These are phyloP conservation scores for Lycaena phlaeas DNA, from an alignment of 2,888 invertebrate genomes.

Conservation along the genomic window DNA sequence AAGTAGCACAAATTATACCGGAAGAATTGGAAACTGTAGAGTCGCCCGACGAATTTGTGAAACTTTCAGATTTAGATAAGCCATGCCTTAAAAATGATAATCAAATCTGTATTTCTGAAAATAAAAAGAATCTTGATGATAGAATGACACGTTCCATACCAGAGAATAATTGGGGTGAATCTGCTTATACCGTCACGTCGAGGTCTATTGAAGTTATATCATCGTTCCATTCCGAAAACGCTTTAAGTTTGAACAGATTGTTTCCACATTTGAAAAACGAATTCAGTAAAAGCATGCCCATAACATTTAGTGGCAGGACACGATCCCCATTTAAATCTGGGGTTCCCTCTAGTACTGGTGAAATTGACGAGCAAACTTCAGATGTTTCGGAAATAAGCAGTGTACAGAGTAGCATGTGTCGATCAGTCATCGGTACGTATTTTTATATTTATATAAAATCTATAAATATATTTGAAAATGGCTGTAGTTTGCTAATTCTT, in stretches of 20 bases:
- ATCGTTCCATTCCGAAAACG: constrained; percentile 72
- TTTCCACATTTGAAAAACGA: constrained; percentile 75
- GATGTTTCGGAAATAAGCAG: constrained; percentile 72
- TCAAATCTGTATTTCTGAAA: constrained; percentile 21
- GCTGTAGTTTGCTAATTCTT: no score
- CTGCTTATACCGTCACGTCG: constrained; percentile 58
- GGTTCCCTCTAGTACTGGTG: constrained; percentile 35
- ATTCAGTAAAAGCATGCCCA: constrained; percentile 58
- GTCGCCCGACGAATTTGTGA: constrained; percentile 73
- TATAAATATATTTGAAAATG: no score
- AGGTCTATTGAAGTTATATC: constrained; percentile 75
- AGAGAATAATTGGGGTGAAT: constrained; percentile 77
- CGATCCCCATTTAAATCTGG: constrained; percentile 37
- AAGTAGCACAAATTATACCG: constrained; percentile 20
- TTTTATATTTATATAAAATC: neutral
- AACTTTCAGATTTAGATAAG: constrained; percentile 85
- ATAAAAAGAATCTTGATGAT: constrained; percentile 37
- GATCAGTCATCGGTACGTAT: constrained; percentile 64
- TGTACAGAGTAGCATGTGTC: constrained; percentile 70
- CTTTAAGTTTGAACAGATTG: constrained; percentile 72
- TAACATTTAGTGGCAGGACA: constrained; percentile 43
- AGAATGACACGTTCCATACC: constrained; percentile 80
- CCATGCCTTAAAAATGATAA: constrained; percentile 51
- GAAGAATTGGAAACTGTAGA: constrained; percentile 29
- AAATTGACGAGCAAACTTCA: constrained; percentile 59